phyloP scores from a whole-genome alignment of 2,797 vertebrate genomes.

The Aselliscus stoliczkanus region DNA sequence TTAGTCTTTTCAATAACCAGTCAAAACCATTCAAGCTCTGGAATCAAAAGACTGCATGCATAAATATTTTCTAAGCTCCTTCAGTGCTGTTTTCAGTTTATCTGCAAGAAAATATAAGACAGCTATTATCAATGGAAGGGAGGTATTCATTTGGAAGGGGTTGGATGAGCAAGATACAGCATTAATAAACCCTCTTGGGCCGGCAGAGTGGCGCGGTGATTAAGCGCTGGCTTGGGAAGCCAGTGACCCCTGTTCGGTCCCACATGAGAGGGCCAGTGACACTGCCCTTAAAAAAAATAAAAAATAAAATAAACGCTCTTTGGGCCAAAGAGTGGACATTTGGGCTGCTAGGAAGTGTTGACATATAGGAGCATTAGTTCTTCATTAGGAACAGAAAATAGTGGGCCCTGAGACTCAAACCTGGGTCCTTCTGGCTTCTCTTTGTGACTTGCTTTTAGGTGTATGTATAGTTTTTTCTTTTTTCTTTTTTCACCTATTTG shows the following conservation, averaged over 20 bases:
- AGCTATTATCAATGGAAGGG: background rate
- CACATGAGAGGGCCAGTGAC: no score
- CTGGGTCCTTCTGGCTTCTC: background rate
- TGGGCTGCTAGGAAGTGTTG: background rate
- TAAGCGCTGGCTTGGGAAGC: no score
- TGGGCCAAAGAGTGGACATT: background rate
- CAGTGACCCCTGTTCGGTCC: no score
- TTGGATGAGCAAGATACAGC: background rate
- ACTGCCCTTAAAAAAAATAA: no score
- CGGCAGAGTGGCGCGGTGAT: no score
- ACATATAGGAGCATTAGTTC: background rate
- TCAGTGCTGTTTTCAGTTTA: constrained; percentile 5
- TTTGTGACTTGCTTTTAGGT: background rate
- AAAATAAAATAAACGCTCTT: background rate
- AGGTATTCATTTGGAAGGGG: background rate
- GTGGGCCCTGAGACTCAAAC: background rate
- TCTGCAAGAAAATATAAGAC: background rate
- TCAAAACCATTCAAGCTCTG: background rate
- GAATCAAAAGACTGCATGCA: background rate
- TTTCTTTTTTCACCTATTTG: background rate
- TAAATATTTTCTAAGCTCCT: constrained; percentile 3
- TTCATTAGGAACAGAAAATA: constrained; percentile 21
- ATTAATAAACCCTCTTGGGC: background rate
- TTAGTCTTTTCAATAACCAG: constrained; percentile 25
- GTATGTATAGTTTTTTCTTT: background rate